Evolutionary conservation across 1,140 invertebrate genomes (phyloP).

Genomic region (Zaprionus kolodkinae): DNA sequence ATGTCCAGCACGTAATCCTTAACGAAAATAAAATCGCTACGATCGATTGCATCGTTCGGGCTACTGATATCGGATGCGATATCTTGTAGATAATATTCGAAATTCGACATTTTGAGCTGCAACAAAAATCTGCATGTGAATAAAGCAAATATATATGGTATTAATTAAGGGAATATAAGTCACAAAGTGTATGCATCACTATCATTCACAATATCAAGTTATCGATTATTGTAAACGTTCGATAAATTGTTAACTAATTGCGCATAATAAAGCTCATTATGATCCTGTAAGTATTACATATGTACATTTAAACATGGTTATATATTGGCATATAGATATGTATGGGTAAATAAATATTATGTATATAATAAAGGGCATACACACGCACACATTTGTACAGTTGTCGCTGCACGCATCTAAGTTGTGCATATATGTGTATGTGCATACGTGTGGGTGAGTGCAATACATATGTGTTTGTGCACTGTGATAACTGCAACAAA

Average conservation of each 20-base stretch:
- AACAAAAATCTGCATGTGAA: not conserved
- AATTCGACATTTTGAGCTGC: constrained; percentile 35
- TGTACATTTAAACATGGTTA: not conserved
- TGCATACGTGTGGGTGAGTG: not conserved
- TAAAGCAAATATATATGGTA: not conserved
- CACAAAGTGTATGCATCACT: too few relatives aligned
- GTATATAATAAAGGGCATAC: not conserved
- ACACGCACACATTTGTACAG: constrained; percentile 20
- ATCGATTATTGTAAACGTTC: not conserved
- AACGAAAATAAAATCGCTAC: constrained; percentile 34
- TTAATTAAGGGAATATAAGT: not conserved
- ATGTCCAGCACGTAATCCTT: constrained; percentile 26
- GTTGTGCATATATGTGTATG: constrained; percentile 6
- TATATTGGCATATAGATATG: not conserved
- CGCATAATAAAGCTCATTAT: not conserved
- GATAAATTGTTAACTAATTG: not conserved
- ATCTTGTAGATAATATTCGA: constrained; percentile 36
- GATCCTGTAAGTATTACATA: not conserved
- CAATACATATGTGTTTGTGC: constrained; percentile 9
- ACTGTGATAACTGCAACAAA: constrained; percentile 39
- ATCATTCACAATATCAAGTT: not conserved
- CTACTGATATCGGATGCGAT: not conserved
- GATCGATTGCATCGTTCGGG: not conserved
- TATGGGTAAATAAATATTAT: not conserved
- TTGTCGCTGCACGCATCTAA: constrained; percentile 1